Evolutionary conservation across 2,888 invertebrate species (phyloP).

Genomic region (Rhimphoctona megacephalus): DNA sequence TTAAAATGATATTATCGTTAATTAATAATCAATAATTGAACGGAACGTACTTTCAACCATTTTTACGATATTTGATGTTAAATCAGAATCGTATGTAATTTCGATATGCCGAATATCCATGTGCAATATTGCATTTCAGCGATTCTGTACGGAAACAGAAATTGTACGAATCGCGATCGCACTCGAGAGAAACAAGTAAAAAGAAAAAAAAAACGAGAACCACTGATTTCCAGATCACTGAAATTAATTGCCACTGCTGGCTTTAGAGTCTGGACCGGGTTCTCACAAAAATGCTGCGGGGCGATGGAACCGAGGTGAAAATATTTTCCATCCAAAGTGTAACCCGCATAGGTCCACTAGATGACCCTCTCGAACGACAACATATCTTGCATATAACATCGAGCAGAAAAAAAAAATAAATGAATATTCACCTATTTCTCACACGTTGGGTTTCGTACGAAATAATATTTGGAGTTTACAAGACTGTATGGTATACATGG

Average conservation of each 20-base stretch:
- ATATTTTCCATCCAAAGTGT: constrained; percentile 50
- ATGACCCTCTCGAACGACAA: background rate
- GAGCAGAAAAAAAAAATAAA: background rate
- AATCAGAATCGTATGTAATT: background rate
- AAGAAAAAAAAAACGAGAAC: background rate
- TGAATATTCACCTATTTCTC: constrained; percentile 31
- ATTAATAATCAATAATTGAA: too few relatives aligned
- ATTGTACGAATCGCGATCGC: background rate
- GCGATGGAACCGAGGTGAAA: constrained; percentile 10
- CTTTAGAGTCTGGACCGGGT: background rate
- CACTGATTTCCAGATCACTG: constrained; percentile 22
- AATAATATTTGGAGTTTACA: constrained; percentile 20
- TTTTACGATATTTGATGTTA: background rate
- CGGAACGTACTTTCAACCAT: background rate
- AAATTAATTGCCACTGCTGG: constrained; percentile 49
- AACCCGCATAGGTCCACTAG: constrained; percentile 4
- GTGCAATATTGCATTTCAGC: background rate
- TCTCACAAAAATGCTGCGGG: constrained; percentile 42
- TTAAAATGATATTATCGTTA: background rate
- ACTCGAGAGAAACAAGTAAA: background rate
- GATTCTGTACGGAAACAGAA: background rate
- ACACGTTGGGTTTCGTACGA: background rate
- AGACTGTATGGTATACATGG: background rate
- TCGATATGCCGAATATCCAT: background rate
- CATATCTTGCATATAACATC: background rate